These are phyloP conservation scores for Peucedramus taeniatus DNA, from an alignment of 2,113 vertebrate species.

Conservation along the genomic window DNA sequence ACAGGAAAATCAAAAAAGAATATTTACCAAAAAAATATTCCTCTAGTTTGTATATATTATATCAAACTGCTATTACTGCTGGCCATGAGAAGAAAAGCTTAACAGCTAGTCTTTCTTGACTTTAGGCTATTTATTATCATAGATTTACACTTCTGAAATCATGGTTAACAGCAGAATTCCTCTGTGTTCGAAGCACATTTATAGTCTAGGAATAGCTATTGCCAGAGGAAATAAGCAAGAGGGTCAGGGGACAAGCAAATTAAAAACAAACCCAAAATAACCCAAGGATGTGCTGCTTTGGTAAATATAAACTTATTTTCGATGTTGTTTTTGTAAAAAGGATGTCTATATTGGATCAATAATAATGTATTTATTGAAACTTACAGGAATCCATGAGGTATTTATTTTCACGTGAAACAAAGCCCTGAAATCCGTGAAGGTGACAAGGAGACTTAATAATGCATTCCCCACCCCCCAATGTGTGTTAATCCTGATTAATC, in stretches of 20 bases:
- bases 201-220: neutral
- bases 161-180: neutral
- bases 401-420: neutral
- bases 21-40: slow-evolving; percentile 29
- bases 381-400: neutral
- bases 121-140: slow-evolving; percentile 8
- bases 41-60: neutral
- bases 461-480: slow-evolving; percentile 50
- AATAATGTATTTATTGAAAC: neutral
- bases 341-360: slow-evolving; percentile 12
- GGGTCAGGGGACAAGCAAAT: slow-evolving; percentile 40
- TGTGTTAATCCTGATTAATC: slow-evolving; percentile 58
- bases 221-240: slow-evolving; percentile 50
- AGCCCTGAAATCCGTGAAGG: neutral
- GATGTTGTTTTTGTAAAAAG: neutral
- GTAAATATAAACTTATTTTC: slow-evolving; percentile 22
- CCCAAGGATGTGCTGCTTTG: slow-evolving; percentile 22
- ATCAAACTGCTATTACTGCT: slow-evolving; percentile 2
- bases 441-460: slow-evolving; percentile 6
- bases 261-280: slow-evolving; percentile 60
- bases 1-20: slow-evolving; percentile 65
- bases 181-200: neutral
- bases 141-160: slow-evolving; percentile 37
- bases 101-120: neutral
- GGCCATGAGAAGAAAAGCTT: neutral